phyloP scores from a whole-genome alignment of 2,888 invertebrate genomes.

The Catotricha subobsoleta region DNA sequence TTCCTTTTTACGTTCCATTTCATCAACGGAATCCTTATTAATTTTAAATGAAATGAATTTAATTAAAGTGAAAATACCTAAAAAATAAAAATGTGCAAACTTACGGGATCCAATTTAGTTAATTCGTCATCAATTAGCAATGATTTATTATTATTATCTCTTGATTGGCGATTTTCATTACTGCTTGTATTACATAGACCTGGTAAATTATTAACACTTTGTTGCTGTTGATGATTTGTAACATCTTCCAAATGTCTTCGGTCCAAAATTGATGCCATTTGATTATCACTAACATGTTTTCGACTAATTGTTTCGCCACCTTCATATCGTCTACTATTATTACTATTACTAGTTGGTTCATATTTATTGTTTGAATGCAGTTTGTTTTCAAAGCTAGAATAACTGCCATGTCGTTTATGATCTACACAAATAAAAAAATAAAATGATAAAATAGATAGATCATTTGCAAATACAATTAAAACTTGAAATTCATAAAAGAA shows the following conservation, averaged over 20 bases:
- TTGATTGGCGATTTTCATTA: conserved; percentile 30
- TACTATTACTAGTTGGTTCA: not conserved
- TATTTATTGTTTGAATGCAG: not conserved
- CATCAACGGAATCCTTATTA: conserved; percentile 59
- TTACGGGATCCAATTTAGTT: conserved; percentile 47
- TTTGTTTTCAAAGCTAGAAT: conserved; percentile 3
- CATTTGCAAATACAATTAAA: not conserved
- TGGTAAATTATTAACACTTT: conserved; percentile 12
- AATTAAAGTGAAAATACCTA: not conserved
- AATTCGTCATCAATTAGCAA: conserved; percentile 50
- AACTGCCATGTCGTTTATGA: not conserved
- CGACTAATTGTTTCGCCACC: too few relatives aligned
- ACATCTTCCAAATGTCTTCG: conserved; percentile 23
- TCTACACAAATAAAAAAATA: not conserved
- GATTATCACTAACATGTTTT: conserved; percentile 8
- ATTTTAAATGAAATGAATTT: not conserved
- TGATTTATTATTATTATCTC: conserved; percentile 30
- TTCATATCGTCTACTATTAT: too few relatives aligned
- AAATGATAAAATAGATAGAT: not conserved
- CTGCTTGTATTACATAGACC: conserved; percentile 14
- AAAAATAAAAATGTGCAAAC: conserved; percentile 16
- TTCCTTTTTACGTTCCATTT: conserved; percentile 86
- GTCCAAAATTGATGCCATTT: conserved; percentile 8
- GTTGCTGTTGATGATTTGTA: conserved; percentile 17
- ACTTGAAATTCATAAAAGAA: not conserved